A percentile compares a stretch with the other conserved stretches of the same genome.
These are phyloP conservation scores for Cerastis rubricosa DNA, from an alignment of 2,888 invertebrate genomes.

Conservation along the genomic window DNA sequence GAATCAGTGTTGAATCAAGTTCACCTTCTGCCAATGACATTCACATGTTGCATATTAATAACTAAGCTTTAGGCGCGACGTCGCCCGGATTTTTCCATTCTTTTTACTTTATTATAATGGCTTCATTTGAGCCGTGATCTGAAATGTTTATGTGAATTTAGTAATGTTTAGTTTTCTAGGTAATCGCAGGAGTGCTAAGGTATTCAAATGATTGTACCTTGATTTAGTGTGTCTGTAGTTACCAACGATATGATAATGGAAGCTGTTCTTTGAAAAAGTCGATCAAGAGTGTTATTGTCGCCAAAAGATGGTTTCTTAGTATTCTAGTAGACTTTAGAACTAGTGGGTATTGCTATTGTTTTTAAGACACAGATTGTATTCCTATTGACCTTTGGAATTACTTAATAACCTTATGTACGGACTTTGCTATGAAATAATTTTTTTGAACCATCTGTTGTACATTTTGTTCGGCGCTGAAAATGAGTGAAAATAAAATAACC, in stretches of 20 bases:
- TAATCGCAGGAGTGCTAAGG: slow-evolving; percentile 46
- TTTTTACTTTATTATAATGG: slow-evolving; percentile 68
- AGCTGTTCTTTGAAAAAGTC: slow-evolving; percentile 25
- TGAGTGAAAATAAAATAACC: not conserved
- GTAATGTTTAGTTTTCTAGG: slow-evolving; percentile 57
- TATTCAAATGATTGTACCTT: slow-evolving; percentile 38
- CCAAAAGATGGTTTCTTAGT: not conserved
- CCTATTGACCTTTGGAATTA: not conserved
- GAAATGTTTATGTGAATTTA: slow-evolving; percentile 62
- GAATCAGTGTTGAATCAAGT: not conserved
- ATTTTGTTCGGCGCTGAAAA: not conserved
- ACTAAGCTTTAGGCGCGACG: slow-evolving; percentile 55
- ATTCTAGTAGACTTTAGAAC: not conserved
- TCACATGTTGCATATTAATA: slow-evolving; percentile 48
- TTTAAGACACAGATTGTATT: not conserved
- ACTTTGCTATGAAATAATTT: not conserved
- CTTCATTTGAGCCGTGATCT: slow-evolving; percentile 61
- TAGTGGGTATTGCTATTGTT: not conserved
- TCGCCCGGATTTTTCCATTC: slow-evolving; percentile 69
- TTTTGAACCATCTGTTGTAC: not conserved
- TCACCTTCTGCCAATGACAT: slow-evolving; percentile 37
- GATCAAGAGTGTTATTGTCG: not conserved
- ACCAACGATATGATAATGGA: slow-evolving; percentile 20
- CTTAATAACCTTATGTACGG: not conserved
- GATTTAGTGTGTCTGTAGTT: slow-evolving; percentile 48